Percentiles rank a stretch among this genome's conserved stretches.
Evolutionary conservation across 2,113 vertebrate genomes (phyloP).

Genomic region (Willisornis vidua): DNA sequence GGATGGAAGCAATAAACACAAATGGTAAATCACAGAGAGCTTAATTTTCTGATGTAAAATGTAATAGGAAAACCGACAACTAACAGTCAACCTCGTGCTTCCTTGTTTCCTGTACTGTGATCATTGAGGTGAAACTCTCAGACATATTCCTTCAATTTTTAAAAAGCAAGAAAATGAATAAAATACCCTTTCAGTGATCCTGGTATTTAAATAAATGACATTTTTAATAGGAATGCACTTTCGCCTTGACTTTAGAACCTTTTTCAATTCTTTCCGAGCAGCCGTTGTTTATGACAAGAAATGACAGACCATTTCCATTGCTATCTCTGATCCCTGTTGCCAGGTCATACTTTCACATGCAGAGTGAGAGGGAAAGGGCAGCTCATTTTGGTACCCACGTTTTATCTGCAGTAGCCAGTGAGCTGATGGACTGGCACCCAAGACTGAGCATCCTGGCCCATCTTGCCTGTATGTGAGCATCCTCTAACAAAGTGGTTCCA

Average conservation of each 20-base stretch:
- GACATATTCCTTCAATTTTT: slow-evolving; percentile 49
- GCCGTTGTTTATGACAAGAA: slow-evolving; percentile 25
- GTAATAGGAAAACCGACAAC: background rate
- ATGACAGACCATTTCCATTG: slow-evolving; percentile 50
- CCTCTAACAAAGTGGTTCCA: background rate
- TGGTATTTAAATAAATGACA: slow-evolving; percentile 66
- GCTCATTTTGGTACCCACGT: background rate
- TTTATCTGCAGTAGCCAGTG: background rate
- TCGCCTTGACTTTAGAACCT: slow-evolving; percentile 34
- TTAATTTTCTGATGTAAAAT: slow-evolving; percentile 11
- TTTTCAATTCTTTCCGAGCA: slow-evolving; percentile 29
- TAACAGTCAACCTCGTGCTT: slow-evolving; percentile 36
- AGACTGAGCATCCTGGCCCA: background rate
- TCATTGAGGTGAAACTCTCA: slow-evolving; percentile 35
- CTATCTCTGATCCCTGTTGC: slow-evolving; percentile 1
- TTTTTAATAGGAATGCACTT: slow-evolving; percentile 58
- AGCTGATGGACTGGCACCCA: background rate
- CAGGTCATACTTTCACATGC: slow-evolving; percentile 12
- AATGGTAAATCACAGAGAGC: background rate
- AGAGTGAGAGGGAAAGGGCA: background rate
- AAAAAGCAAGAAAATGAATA: slow-evolving; percentile 51
- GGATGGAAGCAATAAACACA: background rate
- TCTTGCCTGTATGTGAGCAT: rapidly evolving
- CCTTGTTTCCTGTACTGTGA: background rate
- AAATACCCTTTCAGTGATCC: slow-evolving; percentile 56